Evolutionary conservation across 2,113 vertebrate genomes (phyloP).

Genomic region (Actinemys pallida): DNA sequence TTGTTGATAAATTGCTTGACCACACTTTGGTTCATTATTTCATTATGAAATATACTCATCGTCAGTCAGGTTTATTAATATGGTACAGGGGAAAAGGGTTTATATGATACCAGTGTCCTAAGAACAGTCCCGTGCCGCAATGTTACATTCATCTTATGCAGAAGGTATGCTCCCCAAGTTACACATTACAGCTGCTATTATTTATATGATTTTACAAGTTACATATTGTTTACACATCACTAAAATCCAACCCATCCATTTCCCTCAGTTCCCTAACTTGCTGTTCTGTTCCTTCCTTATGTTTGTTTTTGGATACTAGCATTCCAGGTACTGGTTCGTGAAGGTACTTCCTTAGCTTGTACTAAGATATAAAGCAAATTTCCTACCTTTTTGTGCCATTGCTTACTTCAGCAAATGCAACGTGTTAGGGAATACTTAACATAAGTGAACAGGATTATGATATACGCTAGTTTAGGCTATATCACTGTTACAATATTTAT

Average conservation of each 20-base stretch:
- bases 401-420: background rate
- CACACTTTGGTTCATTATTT: background rate
- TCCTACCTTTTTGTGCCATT: background rate
- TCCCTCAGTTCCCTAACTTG: too few relatives aligned
- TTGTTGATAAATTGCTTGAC: background rate
- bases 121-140: background rate
- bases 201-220: too few relatives aligned
- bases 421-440: background rate
- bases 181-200: too few relatives aligned
- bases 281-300: background rate
- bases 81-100: background rate
- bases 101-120: background rate
- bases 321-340: background rate
- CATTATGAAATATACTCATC: background rate
- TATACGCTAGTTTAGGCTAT: background rate
- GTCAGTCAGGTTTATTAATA: background rate
- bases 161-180: too few relatives aligned
- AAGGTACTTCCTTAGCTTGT: background rate
- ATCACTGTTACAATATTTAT: background rate
- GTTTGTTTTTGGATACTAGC: background rate
- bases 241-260: too few relatives aligned
- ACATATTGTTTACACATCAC: too few relatives aligned
- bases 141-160: too few relatives aligned
- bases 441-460: background rate
- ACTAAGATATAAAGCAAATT: background rate